Base-by-base conservation (phyloP, 2,797 vertebrate genomes). In the Mormyrus hasselquistii region DNA sequence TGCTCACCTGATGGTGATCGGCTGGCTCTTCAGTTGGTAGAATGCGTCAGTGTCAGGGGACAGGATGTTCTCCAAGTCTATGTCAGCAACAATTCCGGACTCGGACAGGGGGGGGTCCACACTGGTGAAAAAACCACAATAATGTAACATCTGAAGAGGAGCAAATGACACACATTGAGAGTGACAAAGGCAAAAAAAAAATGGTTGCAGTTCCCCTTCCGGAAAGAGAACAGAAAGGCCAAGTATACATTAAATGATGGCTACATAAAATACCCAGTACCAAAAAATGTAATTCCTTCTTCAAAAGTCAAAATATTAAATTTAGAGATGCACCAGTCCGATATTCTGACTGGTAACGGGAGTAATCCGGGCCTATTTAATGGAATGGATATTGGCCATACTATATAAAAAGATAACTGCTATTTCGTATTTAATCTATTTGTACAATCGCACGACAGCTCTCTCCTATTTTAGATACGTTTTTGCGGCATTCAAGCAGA, bases 11-110 rank as follows among this genome's bases (percentile, higher is more conserved):
- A 92, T 89, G 87, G 92, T 92, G 90, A 97, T 94, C 86, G 97
- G 97, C 88, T 98, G 97, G 91, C 97, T 98, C 94, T 98, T 97
- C 89, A 98, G 95, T 93, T 98, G 94, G 87, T 97, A 98, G 93
- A 97, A 98, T 4, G 94, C 93, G 89, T 97, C 96, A 0, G 93
- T 93, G 85, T 95, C 95, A 0, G 96, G 93, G 0, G 95, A 91
- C 53, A 97, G 90, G 89, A 96, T 91, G 90, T 90, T 89, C 91
- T 98, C 97, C 2, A 97, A 93, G 89, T 98, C 97, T 7, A 98
- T 97, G 93, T 98, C 97, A 2, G 96, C 97, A 2, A 97, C 97
- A 0, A 98, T 98, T 7, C 97, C 97, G 0, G 97, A 98, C 92
- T 98, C 97, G 6, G 96, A 96, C 87, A 96, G 94, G 88, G 96